These are phyloP conservation scores for Nephrotoma flavescens DNA, from an alignment of 2,888 invertebrate genomes.

Conservation along the genomic window DNA sequence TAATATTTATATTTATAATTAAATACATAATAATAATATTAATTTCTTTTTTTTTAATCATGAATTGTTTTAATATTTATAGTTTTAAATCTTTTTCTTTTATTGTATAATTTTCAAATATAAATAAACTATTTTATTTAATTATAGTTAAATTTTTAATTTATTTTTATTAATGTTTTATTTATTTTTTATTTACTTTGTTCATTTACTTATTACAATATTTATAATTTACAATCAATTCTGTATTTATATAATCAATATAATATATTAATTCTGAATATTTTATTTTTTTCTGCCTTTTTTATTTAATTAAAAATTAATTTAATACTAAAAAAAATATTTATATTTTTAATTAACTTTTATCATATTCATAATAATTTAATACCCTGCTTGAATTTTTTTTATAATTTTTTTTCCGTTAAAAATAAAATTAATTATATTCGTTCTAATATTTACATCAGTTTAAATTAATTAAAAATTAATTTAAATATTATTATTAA, in stretches of 20 bases:
- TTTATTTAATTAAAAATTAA: neutral
- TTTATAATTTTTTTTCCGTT: neutral
- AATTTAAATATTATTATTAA: neutral
- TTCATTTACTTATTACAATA: neutral
- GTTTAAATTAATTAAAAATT: neutral
- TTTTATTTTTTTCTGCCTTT: neutral
- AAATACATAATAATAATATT: neutral
- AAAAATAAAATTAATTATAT: neutral
- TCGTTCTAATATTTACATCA: neutral
- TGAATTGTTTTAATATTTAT: neutral
- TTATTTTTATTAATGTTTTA: neutral
- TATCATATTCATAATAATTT: neutral
- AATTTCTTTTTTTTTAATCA: neutral
- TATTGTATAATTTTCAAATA: neutral
- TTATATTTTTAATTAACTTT: neutral
- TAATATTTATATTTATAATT: neutral
- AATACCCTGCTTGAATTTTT: neutral
- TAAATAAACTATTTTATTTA: neutral
- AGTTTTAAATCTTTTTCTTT: neutral
- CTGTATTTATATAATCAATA: neutral
- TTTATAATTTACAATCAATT: neutral
- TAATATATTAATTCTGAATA: neutral
- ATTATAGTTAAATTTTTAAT: neutral
- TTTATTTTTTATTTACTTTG: neutral
- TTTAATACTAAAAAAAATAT: neutral